Conservation (phyloP, 2,888 invertebrate genomes). For the Pristionchus maxplancki region DNA sequence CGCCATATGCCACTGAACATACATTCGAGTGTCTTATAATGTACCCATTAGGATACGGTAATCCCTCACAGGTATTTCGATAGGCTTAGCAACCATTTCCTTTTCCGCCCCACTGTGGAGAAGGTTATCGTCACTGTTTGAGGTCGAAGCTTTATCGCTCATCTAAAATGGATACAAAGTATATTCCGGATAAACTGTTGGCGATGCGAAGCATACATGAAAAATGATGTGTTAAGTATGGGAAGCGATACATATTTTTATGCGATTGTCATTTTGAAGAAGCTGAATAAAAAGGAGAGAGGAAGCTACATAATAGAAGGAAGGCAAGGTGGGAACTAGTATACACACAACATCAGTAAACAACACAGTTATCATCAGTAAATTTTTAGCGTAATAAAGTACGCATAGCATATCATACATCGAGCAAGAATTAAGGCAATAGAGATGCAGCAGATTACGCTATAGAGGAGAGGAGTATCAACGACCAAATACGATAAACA, state of each 20-base stretch:
- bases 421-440: not conserved
- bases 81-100: not conserved
- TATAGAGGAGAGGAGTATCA: not conserved
- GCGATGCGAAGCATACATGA: not conserved
- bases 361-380: constrained; percentile 1
- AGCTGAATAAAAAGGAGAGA: not conserved
- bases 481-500: not conserved
- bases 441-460: not conserved
- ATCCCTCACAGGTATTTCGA: constrained; percentile 22
- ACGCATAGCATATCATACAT: constrained; percentile 1
- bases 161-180: constrained; percentile 4
- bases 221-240: not conserved
- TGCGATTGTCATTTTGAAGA: not conserved
- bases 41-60: not conserved
- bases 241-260: not conserved
- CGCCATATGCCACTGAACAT: no score
- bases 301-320: not conserved
- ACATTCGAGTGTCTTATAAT: not conserved
- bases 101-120: not conserved
- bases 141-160: constrained; percentile 2
- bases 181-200: not conserved
- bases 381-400: not conserved
- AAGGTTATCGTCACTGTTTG: constrained; percentile 11
- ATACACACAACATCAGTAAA: not conserved
- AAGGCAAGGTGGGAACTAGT: not conserved